Base-by-base conservation (phyloP, 2,888 invertebrate species). In the Epinotia brunnichana region DNA sequence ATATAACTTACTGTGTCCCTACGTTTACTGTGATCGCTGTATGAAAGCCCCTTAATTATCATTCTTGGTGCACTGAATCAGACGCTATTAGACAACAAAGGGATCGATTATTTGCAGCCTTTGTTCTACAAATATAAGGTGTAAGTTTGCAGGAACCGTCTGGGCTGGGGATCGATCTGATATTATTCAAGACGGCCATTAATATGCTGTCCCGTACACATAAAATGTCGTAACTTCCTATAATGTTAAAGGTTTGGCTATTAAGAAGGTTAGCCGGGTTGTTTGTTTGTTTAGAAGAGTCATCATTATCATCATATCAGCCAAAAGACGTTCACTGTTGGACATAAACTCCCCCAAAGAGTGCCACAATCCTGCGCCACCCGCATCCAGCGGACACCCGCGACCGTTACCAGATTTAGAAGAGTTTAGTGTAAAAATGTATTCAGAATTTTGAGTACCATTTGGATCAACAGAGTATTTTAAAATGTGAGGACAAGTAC, bases 81-180 rank as follows among this genome's bases (percentile, higher is more conserved):
- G 77, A 81, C 74, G 80, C 81, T 80, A 82, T 88, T 86, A 85
- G 82, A 84, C 81, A 83, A 87, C 87, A 89, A 88, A 86, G 84
- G 81, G 79, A 82, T 87, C 83, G 84, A 85, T 84, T 83, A 81
- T 81, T 82, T 81, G 76, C 78, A 74, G 75, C 73, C 71, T 70
- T 75, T 73, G 74, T 80, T 80, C 82, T 84, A 77, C 64, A 74
- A 74, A 57, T 70, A 51, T 75, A 66, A 75, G 64, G 62, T 73
- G 63, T 63, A 57, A 73, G 68, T 69, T 63, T 69, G 63, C 51
- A 10, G 56, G 54, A 15, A 24, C n/a, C 60, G 66, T 71, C 70
- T 67, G 59, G 53, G 7, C 44, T 48, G 35, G 29, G 59, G 67
- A 62, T 48, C 67, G 19, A 24, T 17, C 71, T 60, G 66, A 51